Evolutionary conservation across 2,113 vertebrate genomes (phyloP).

Genomic region (Chitala chitala): DNA sequence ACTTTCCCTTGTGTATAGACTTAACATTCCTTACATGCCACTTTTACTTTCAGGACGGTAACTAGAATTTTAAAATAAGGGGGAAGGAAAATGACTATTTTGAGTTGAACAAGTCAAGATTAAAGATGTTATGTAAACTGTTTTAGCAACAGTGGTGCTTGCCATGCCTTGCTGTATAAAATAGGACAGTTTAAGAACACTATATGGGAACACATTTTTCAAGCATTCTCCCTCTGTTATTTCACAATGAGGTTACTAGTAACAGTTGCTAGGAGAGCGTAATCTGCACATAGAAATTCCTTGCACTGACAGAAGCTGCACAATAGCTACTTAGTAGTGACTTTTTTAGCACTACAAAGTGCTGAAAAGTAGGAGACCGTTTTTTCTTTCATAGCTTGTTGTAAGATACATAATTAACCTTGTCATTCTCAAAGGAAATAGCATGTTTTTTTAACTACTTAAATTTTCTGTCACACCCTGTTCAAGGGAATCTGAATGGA

Average conservation of each 20-base stretch:
- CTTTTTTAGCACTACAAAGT: neutral
- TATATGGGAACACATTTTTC: neutral
- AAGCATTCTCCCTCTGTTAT: neutral
- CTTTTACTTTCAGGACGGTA: neutral
- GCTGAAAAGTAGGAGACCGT: neutral
- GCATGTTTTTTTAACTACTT: conserved; percentile 3
- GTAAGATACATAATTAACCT: neutral
- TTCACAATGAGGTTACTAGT: neutral
- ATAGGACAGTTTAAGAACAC: neutral
- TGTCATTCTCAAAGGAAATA: neutral
- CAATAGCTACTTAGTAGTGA: neutral
- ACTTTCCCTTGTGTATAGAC: conserved; percentile 22
- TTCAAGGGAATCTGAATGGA: neutral
- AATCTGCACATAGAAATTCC: conserved; percentile 13
- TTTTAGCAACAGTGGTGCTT: neutral
- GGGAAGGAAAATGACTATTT: neutral
- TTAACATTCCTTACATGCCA: conserved; percentile 29
- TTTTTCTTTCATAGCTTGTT: neutral
- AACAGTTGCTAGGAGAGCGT: conserved; percentile 19
- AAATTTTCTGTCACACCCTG: too few relatives aligned
- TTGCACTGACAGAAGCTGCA: conserved; percentile 8
- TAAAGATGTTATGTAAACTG: neutral
- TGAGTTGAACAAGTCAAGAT: neutral
- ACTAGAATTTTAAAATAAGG: neutral
- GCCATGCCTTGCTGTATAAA: neutral